Conservation (phyloP, 2,797 vertebrate genomes). For the Gobio occitaniae region DNA sequence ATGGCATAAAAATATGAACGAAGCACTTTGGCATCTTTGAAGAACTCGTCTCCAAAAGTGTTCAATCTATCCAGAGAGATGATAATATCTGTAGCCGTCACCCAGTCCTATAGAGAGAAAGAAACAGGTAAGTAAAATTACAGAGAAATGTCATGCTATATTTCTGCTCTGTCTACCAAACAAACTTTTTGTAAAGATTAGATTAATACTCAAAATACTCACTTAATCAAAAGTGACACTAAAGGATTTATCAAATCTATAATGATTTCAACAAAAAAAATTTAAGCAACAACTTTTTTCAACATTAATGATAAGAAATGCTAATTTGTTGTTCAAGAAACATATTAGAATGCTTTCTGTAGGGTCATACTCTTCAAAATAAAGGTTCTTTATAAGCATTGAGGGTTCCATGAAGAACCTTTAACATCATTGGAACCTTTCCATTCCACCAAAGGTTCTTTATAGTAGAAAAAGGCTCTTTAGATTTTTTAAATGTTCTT, state of each 20-base stretch:
- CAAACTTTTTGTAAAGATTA: neutral
- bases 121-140: conserved; percentile 3
- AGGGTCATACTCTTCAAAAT: neutral
- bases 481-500: too few relatives aligned
- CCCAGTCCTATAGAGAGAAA: conserved; percentile 86
- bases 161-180: neutral
- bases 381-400: too few relatives aligned
- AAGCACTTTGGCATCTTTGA: conserved; percentile 91
- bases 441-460: too few relatives aligned
- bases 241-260: neutral
- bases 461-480: too few relatives aligned
- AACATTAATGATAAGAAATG: neutral
- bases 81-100: conserved; percentile 92
- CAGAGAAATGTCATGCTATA: neutral
- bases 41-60: conserved; percentile 95
- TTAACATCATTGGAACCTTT: too few relatives aligned
- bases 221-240: neutral
- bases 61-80: conserved; percentile 93
- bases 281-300: neutral
- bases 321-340: too few relatives aligned
- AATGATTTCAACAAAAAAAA: neutral
- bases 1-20: conserved; percentile 93
- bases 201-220: too few relatives aligned
- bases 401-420: too few relatives aligned
- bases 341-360: neutral